Evolutionary conservation across 1,140 invertebrate genomes (phyloP).

Genomic region (Helicoverpa zea): DNA sequence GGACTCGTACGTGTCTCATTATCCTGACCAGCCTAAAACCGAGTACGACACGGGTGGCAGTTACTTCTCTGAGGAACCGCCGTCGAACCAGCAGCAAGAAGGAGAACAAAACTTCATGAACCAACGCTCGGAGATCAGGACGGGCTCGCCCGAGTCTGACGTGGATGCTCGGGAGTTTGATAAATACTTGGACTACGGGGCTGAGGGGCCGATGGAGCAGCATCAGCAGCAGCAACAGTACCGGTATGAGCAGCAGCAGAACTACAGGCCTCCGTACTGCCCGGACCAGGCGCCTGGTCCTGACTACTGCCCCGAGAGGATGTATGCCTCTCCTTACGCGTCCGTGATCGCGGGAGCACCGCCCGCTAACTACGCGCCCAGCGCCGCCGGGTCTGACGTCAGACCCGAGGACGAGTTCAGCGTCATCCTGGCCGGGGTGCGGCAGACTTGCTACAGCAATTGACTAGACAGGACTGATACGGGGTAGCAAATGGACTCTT

Average conservation of each 20-base stretch:
- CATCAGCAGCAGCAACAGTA: conserved; percentile 74
- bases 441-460: conserved; percentile 95
- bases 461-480: conserved; percentile 80
- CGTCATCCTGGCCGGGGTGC: conserved; percentile 93
- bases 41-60: conserved; percentile 82
- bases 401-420: conserved; percentile 94
- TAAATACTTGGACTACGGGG: conserved; percentile 89
- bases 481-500: conserved; percentile 62
- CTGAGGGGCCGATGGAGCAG: conserved; percentile 77
- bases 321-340: conserved; percentile 80
- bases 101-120: conserved; percentile 72
- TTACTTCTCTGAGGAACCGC: conserved; percentile 85
- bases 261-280: conserved; percentile 74
- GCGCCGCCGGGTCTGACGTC: conserved; percentile 85
- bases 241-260: conserved; percentile 79
- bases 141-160: conserved; percentile 85
- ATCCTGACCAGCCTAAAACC: conserved; percentile 84
- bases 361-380: conserved; percentile 67
- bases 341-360: conserved; percentile 78
- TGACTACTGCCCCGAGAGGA: conserved; percentile 87
- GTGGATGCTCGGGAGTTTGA: conserved; percentile 89
- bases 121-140: conserved; percentile 77
- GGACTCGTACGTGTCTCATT: conserved; percentile 84
- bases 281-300: conserved; percentile 66
- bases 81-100: conserved; percentile 68